Percentiles rank a stretch among this genome's conserved stretches.
Conservation (phyloP, 2,888 invertebrate genomes). For the Lobophora halterata region DNA sequence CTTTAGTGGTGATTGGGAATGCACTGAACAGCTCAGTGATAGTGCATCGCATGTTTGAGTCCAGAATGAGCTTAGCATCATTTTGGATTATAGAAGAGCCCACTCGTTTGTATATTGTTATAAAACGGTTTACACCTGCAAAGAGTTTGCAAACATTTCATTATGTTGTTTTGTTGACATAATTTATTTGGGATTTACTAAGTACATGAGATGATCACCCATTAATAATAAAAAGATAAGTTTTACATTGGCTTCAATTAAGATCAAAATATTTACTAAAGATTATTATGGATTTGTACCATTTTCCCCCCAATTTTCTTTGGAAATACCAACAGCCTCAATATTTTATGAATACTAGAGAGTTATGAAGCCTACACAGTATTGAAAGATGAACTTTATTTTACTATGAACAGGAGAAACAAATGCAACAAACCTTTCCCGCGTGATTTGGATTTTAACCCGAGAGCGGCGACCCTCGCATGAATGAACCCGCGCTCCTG, state of each 20-base stretch:
- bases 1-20: conserved; percentile 84
- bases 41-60: conserved; percentile 82
- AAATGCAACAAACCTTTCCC: conserved; percentile 86
- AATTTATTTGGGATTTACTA: too few species aligned
- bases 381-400: too few species aligned
- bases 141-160: conserved; percentile 3
- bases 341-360: conserved; percentile 3
- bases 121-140: conserved; percentile 82
- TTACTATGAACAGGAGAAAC: too few species aligned
- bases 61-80: conserved; percentile 83
- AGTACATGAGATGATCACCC: too few species aligned
- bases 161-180: too few species aligned
- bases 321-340: background rate
- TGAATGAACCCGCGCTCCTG: conserved; percentile 91
- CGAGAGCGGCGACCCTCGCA: conserved; percentile 83
- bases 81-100: conserved; percentile 85
- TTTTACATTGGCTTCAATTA: too few species aligned
- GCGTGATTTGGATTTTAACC: conserved; percentile 89
- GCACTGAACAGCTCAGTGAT: conserved; percentile 83
- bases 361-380: too few species aligned
- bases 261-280: too few species aligned
- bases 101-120: conserved; percentile 86
- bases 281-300: too few species aligned
- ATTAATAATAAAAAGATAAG: too few species aligned
- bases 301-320: too few species aligned